Conservation (phyloP, 2,888 invertebrate genomes). For the Caenorhabditis macrosperma region DNA sequence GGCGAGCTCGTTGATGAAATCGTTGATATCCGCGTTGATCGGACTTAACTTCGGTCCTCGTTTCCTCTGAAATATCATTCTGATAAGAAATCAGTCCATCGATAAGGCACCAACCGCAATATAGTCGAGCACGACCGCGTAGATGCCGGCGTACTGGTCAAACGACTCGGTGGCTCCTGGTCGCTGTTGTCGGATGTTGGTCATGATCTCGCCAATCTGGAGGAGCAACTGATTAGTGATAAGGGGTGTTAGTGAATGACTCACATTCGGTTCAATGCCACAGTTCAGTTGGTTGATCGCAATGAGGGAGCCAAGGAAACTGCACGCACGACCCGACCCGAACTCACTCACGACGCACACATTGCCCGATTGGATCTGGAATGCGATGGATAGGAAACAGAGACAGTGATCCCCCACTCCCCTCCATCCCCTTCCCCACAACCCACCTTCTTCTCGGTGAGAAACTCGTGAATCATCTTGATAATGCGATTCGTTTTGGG, state of each 20-base stretch:
- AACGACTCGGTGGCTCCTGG: conserved; percentile 46
- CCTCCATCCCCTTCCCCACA: no score
- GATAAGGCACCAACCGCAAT: conserved; percentile 37
- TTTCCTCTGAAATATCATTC: conserved; percentile 30
- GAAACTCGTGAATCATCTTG: conserved; percentile 56
- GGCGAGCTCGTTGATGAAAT: conserved; percentile 25
- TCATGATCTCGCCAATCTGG: conserved; percentile 48
- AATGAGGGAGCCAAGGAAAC: conserved; percentile 44
- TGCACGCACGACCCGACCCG: conserved; percentile 53
- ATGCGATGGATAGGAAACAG: no score
- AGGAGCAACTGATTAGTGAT: neutral
- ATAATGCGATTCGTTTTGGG: conserved; percentile 35
- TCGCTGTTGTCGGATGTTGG: conserved; percentile 44
- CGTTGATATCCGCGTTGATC: conserved; percentile 22
- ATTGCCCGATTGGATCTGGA: conserved; percentile 30
- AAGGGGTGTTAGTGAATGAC: neutral
- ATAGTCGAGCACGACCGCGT: conserved; percentile 43
- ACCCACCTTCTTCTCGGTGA: conserved; percentile 46
- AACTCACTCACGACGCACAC: conserved; percentile 51
- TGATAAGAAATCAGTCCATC: neutral
- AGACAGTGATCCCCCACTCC: no score
- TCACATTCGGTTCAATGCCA: conserved; percentile 40
- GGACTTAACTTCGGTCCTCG: conserved; percentile 29
- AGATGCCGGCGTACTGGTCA: conserved; percentile 38
- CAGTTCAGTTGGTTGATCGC: conserved; percentile 50